Base-by-base conservation (phyloP, 2,113 vertebrate genomes). In the Brachyhypopomus gauderio region DNA sequence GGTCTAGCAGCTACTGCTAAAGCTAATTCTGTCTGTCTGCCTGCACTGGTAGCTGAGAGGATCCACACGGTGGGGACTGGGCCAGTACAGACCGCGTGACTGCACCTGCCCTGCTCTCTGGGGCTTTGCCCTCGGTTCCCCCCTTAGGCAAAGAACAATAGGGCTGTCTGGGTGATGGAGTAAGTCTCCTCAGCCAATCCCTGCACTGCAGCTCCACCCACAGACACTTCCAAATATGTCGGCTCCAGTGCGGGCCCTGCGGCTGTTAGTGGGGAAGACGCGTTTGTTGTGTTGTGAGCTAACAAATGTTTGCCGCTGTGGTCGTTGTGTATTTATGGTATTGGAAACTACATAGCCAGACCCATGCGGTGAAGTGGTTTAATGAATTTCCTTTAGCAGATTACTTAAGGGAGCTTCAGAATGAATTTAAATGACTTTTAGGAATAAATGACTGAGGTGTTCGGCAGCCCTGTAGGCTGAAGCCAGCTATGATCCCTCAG, bases 91-190 rank as follows among this genome's bases (percentile, higher is more conserved):
- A 88, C 87, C 87, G 88, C 84, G 85, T 84, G 82, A 77, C 58
- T 81, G 81, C 78, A 85, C 12, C 45, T 81, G 78, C 79, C 78
- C 78, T 82, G 79, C 45, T 77, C 77, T 86, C 82, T 72, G 56
- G 4, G 80, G 86, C 55, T 6, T 84, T 79, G 70, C 75, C 38
- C 56, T 75, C 84, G 81, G 79, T 80, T 81, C 48, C 91, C 85
- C 78, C 85, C 73, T 64, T 81, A 85, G 86, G 84, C 81, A 27
- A 67, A 83, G 77, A 91, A 88, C 89, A 91, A 89, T 86, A 84
- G 88, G 88, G 85, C 86, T 91, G 90, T 90, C 86, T 84, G 77
- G 22, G 80, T 93, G 84, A 89, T 91, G 86, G 80, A 90, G 75
- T 82, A 73, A 92, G 83, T 58, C 82, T 79, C 72, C 79, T 82